A percentile compares a stretch with the other conserved stretches of the same genome.
Conservation (phyloP, 2,888 invertebrate species). For the Agrochola litura region DNA sequence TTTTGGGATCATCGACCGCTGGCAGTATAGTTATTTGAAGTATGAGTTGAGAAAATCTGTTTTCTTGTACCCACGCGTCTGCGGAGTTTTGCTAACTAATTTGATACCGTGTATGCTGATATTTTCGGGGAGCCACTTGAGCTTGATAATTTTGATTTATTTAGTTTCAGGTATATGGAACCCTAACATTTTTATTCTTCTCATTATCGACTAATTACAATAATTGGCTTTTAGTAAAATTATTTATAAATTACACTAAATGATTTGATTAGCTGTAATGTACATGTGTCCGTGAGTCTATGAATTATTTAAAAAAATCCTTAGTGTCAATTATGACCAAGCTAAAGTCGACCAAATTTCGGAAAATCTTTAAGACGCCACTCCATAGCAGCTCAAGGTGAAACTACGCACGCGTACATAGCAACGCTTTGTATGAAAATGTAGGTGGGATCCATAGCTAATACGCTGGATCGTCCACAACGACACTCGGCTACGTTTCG, state of each 20-base stretch:
- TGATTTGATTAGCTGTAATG: constrained; percentile 35
- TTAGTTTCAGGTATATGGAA: constrained; percentile 20
- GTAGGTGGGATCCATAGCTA: no score
- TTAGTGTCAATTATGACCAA: background rate
- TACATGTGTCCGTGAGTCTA: background rate
- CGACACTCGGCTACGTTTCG: background rate
- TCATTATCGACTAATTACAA: constrained; percentile 49
- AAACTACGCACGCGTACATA: no score
- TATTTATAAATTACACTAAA: constrained; percentile 44
- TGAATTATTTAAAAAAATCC: background rate
- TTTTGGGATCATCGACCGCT: no score
- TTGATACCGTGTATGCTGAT: no score
- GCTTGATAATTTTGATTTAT: background rate
- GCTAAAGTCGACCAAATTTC: background rate
- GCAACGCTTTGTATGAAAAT: background rate
- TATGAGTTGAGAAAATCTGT: no score
- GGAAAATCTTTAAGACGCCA: background rate
- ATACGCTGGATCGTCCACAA: background rate
- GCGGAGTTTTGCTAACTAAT: no score
- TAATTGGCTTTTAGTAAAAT: constrained; percentile 41
- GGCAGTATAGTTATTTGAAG: no score
- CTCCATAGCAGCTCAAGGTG: background rate
- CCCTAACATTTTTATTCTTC: constrained; percentile 27
- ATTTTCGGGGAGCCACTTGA: background rate
- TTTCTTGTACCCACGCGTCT: no score